Evolutionary conservation across 2,113 vertebrate species (phyloP), one percentile per base, ranked within the genome.

Genomic region (Corythaeola cristata): DNA sequence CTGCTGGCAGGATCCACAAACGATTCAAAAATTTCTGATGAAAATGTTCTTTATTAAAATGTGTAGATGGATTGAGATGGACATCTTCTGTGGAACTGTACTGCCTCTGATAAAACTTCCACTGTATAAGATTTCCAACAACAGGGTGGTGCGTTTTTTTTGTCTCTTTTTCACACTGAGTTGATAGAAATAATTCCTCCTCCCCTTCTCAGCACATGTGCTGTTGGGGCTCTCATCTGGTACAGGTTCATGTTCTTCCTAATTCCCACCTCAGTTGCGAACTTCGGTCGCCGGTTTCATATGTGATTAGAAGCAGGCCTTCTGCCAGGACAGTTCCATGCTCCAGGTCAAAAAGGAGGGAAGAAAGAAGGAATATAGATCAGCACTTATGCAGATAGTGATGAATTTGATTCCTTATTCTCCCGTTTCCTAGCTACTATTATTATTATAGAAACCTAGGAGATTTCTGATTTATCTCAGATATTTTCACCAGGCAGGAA

Each of bases 381-480:
- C 39, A 56, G 44, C 2, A 7, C 22, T 95, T 64, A 59, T 49
- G 62, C 35, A 88, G 44, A 81, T 92, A 91, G 81, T 76, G 77
- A 85, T 60, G 35, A 73, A 91, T 92, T 75, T 62, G 47, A 69
- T 26, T 88, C 69, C 45, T 66, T 76, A 64, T 44, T 75, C 84
- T 85, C 27, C 79, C 73, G 33, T 94, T 94, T 96, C 84, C 87
- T 93, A 94, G 69, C 10, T 96, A 89, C 87, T 81, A 53, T 80
- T 88, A 56, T 81, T 92, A 63, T 87, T 82, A 85, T 15, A 91
- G 93, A 91, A 90, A 94, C 50, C 50, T 55, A 73, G 50, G 71
- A 93, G 67, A 77, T 55, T 95, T 93, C 88, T 93, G 45, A 37
- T 85, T 91, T 82, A 66, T 88, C 75, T 94, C 62, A 77, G 53